Percentiles rank a stretch among this genome's conserved stretches.
These are phyloP conservation scores for Microcaecilia unicolor DNA, from an alignment of 2,797 vertebrate species.

Conservation along the genomic window DNA sequence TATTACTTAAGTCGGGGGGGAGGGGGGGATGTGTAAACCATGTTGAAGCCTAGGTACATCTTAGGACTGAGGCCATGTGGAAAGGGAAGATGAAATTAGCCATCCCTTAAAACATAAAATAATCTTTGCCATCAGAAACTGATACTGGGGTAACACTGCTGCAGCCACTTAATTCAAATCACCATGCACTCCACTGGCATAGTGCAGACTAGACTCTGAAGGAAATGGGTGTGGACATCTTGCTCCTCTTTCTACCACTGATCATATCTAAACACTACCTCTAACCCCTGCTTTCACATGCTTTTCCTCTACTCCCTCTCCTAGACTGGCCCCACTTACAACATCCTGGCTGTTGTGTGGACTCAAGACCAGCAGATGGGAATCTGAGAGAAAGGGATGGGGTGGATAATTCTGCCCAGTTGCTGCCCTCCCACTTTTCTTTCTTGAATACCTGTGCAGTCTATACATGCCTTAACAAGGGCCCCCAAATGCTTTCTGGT, in stretches of 20 bases:
- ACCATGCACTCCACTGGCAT: constrained; percentile 25
- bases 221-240: neutral
- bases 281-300: constrained; percentile 6
- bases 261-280: constrained; percentile 34
- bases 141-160: constrained; percentile 3
- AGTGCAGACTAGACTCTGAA: constrained; percentile 16
- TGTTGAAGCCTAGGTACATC: too few species aligned
- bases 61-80: too few species aligned
- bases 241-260: constrained; percentile 21
- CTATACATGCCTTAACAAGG: too few species aligned
- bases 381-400: too few species aligned
- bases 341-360: too few species aligned
- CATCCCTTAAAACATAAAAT: constrained; percentile 19
- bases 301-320: too few species aligned
- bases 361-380: too few species aligned
- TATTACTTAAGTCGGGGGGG: constrained; percentile 11
- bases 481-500: too few species aligned
- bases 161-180: constrained; percentile 21
- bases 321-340: too few species aligned
- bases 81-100: constrained; percentile 20
- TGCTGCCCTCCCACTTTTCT: too few species aligned
- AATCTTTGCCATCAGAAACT: constrained; percentile 7
- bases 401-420: too few species aligned
- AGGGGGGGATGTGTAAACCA: neutral
- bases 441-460: too few species aligned